Percentiles rank a stretch among this genome's conserved stretches.
phyloP scores from a whole-genome alignment of 1,140 invertebrate genomes.

The Atopsyche davidsoni region DNA sequence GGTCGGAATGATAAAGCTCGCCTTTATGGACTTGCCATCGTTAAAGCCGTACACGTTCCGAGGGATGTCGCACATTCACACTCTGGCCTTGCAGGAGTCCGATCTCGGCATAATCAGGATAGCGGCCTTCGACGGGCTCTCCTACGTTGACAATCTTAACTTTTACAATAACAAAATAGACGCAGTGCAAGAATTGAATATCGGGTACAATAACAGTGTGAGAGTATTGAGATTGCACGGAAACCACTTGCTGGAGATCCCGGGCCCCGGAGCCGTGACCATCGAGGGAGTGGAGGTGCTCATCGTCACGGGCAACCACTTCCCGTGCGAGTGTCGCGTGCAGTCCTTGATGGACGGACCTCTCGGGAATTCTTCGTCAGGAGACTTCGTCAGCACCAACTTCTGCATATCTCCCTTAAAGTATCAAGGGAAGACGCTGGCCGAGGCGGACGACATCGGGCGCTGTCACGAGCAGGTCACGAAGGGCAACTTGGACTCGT shows the following conservation, averaged over 20 bases:
- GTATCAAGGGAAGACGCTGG: conserved; percentile 68
- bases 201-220: conserved; percentile 62
- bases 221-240: conserved; percentile 64
- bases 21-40: conserved; percentile 72
- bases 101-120: conserved; percentile 67
- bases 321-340: conserved; percentile 77
- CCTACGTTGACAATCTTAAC: conserved; percentile 61
- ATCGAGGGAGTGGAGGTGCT: conserved; percentile 61
- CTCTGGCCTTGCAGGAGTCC: conserved; percentile 69
- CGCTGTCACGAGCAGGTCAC: conserved; percentile 28
- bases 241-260: conserved; percentile 73
- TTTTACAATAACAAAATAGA: conserved; percentile 81
- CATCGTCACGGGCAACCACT: conserved; percentile 67
- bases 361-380: conserved; percentile 57
- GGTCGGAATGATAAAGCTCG: conserved; percentile 67
- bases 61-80: conserved; percentile 65
- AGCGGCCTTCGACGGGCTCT: conserved; percentile 65
- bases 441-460: conserved; percentile 35
- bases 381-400: conserved; percentile 67
- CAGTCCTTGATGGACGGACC: conserved; percentile 67
- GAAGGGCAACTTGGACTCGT: conserved; percentile 28
- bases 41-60: conserved; percentile 66
- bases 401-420: conserved; percentile 79
- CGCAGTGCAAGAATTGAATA: conserved; percentile 62
- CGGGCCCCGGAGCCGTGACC: conserved; percentile 57